These are phyloP conservation scores for Baccha elongata DNA, from an alignment of 2,888 invertebrate genomes.

Conservation along the genomic window DNA sequence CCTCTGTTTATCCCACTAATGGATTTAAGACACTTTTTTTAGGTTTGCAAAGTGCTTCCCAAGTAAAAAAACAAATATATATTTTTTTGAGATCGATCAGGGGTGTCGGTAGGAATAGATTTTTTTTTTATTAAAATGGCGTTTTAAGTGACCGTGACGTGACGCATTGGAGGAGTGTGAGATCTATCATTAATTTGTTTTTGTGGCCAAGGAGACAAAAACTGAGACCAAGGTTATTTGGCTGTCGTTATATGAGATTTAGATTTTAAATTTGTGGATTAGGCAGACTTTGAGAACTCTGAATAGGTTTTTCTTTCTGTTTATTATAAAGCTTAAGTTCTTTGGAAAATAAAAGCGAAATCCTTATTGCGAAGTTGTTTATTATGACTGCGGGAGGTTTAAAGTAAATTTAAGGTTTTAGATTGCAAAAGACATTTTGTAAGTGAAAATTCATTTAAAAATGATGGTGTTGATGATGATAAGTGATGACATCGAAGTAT, in stretches of 20 bases:
- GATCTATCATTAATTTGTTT: slow-evolving; percentile 14
- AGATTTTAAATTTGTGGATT: too few relatives aligned
- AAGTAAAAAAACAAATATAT: slow-evolving; percentile 18
- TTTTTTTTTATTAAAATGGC: slow-evolving; percentile 1
- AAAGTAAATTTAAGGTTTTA: too few relatives aligned
- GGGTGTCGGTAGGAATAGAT: neutral
- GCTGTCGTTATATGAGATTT: too few relatives aligned
- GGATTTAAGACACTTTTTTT: slow-evolving; percentile 48
- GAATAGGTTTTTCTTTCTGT: neutral
- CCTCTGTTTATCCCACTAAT: slow-evolving; percentile 36
- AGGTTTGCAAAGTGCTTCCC: slow-evolving; percentile 37
- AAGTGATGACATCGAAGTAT: too few relatives aligned
- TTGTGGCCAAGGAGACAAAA: neutral
- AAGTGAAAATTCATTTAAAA: too few relatives aligned
- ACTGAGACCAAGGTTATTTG: neutral
- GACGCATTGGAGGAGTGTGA: slow-evolving; percentile 12
- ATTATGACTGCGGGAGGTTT: too few relatives aligned
- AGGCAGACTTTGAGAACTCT: too few relatives aligned
- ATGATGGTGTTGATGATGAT: too few relatives aligned
- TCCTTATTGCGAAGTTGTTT: too few relatives aligned
- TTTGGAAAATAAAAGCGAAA: too few relatives aligned
- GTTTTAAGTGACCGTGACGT: slow-evolving; percentile 9
- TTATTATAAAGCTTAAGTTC: neutral
- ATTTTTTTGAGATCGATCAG: slow-evolving; percentile 20
- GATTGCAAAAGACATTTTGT: too few relatives aligned